Evolutionary conservation across 30 jellyfish, hydroid and myxozoan species (phyloP), one percentile per base, ranked within the genome.

Genomic region (Aurelia aurita): DNA sequence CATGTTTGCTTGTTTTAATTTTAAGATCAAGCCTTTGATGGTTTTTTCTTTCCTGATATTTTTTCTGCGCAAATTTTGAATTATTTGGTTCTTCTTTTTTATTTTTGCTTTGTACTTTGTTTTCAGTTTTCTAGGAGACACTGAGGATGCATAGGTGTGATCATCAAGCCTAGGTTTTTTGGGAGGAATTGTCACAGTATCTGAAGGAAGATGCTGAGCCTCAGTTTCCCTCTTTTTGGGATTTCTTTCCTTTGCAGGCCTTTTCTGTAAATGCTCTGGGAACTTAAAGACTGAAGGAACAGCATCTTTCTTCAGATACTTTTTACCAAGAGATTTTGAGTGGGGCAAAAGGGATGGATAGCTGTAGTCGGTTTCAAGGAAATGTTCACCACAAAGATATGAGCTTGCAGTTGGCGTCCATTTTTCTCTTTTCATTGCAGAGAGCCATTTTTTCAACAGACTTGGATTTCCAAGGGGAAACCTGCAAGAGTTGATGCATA

Each of bases 251-350:
- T 39, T 27, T 13, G 13, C 22, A 14, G 79, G 45, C 84, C 57
- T 67, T 61, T 46, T 62, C 10, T 21, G 22, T 13, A 80, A 23
- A 67, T 80, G 91, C 13, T 80, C 85, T 8, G 72, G 91, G 74
- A 65, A 63, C 27, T 34, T 31, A 45, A 80, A 80, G 74, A 80
- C 22, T 26, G 91, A 80, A 15, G 91, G 91, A 12, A 80, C 72
- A 45, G 91, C 72, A 80, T 63, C 74, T 28, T 61, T 29, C 39
- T 77, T 77, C 67, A 77, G 29, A 43, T 44, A 32, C 44, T 59
- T 77, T 77, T 77, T 77, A 28, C 66, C 35, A 69, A 23, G 57
- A 3, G 82, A 69, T 31, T 31, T 23, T 19, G 65, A 39, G 26
- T 23, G 44, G 27, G 66, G 82, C 31, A 39, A 43, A 28, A 23